Percentiles rank a stretch among this genome's conserved stretches.
Conservation (phyloP, 2,797 vertebrate species). For the Lithobates pipiens region DNA sequence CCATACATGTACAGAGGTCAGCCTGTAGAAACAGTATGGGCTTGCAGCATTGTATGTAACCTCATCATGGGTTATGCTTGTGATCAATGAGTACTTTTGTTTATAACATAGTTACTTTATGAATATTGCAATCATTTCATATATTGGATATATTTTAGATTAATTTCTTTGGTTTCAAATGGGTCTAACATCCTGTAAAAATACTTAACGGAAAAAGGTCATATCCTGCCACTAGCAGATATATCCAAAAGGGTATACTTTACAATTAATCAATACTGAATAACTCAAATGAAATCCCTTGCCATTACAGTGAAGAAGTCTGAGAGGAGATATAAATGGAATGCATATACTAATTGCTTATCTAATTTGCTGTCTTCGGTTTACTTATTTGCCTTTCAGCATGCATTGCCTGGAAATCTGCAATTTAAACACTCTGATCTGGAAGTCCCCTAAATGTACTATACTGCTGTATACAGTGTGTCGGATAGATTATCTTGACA, state of each 20-base stretch:
- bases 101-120: no score
- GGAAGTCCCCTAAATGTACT: constrained; percentile 8
- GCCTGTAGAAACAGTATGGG: no score
- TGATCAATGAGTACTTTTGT: no score
- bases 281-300: constrained; percentile 31
- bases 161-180: not conserved
- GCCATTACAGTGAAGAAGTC: constrained; percentile 39
- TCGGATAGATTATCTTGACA: constrained; percentile 1
- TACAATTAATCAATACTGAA: constrained; percentile 24
- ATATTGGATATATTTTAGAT: not conserved
- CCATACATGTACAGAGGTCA: no score
- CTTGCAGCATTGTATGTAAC: no score
- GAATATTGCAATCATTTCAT: not conserved
- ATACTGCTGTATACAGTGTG: not conserved
- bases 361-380: constrained; percentile 45
- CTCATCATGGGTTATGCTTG: no score
- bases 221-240: not conserved
- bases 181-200: no score
- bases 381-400: constrained; percentile 50
- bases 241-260: constrained; percentile 2
- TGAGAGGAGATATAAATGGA: constrained; percentile 50
- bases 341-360: constrained; percentile 44
- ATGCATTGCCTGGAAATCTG: constrained; percentile 31
- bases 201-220: not conserved
- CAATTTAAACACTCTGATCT: constrained; percentile 43